Conservation (phyloP, 2,113 vertebrate genomes). For the Edolisoma coerulescens region DNA sequence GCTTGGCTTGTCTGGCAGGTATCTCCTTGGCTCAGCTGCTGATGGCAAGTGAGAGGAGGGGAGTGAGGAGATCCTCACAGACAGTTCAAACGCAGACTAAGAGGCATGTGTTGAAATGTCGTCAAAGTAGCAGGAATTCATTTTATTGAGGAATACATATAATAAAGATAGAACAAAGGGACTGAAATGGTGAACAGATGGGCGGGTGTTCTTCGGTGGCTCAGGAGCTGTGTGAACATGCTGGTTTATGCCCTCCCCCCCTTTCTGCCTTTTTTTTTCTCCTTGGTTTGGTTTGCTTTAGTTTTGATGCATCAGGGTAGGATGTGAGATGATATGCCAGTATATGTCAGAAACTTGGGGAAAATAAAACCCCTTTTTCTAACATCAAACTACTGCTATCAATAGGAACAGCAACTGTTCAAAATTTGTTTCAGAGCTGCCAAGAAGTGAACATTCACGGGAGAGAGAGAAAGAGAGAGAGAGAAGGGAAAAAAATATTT, state of each 20-base stretch:
- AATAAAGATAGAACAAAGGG: conserved; percentile 70
- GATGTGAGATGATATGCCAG: conserved; percentile 75
- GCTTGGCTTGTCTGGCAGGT: not conserved
- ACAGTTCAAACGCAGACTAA: conserved; percentile 5
- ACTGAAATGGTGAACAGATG: conserved; percentile 70
- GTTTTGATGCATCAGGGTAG: conserved; percentile 70
- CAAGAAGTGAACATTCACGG: conserved; percentile 73
- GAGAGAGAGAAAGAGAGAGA: conserved; percentile 50
- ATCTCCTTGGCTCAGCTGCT: not conserved
- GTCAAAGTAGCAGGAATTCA: conserved; percentile 36
- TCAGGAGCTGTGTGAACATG: conserved; percentile 59
- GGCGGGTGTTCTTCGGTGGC: conserved; percentile 65
- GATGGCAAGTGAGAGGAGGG: not conserved
- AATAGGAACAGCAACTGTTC: conserved; percentile 80
- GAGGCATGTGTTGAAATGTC: conserved; percentile 42
- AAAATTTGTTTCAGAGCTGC: conserved; percentile 80
- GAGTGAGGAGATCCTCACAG: conserved; percentile 28
- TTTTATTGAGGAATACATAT: conserved; percentile 54
- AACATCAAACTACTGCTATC: conserved; percentile 78
- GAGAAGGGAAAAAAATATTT: conserved; percentile 69
- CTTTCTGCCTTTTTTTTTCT: not conserved
- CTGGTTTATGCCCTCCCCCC: conserved; percentile 62
- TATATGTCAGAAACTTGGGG: conserved; percentile 76
- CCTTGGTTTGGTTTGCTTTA: conserved; percentile 51
- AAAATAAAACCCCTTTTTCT: conserved; percentile 73